Percentiles rank a stretch among this genome's conserved stretches.
phyloP scores from a whole-genome alignment of 2,888 invertebrate species.

The Eilema depressum region DNA sequence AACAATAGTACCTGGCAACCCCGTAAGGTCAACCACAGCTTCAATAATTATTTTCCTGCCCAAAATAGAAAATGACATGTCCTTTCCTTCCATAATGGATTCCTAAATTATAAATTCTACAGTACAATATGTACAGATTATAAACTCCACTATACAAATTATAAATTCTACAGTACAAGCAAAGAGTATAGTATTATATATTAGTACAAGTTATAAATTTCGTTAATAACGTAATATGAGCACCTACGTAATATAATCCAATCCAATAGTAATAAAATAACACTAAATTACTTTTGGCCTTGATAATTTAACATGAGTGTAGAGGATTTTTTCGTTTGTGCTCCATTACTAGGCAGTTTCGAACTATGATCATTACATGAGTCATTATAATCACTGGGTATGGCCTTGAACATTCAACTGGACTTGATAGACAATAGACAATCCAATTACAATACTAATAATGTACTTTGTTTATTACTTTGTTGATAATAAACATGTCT shows the following conservation, averaged over 20 bases:
- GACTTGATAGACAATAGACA: neutral
- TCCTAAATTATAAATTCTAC: no score
- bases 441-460: neutral
- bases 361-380: slow-evolving; percentile 22
- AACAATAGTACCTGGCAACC: no score
- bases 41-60: neutral
- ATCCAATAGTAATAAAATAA: neutral
- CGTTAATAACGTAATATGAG: no score
- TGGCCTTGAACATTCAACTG: slow-evolving; percentile 22
- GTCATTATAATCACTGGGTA: slow-evolving; percentile 27
- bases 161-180: no score
- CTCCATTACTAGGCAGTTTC: neutral
- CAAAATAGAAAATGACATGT: no score
- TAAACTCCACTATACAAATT: no score
- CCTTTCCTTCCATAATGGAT: no score
- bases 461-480: neutral
- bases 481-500: neutral
- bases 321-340: neutral
- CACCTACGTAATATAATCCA: no score
- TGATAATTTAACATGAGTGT: neutral
- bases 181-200: no score
- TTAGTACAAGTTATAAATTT: no score
- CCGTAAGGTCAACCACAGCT: neutral
- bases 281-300: neutral
- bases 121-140: no score